Base-by-base conservation (phyloP, 2,888 invertebrate species). In the Drosophila emarginata region DNA sequence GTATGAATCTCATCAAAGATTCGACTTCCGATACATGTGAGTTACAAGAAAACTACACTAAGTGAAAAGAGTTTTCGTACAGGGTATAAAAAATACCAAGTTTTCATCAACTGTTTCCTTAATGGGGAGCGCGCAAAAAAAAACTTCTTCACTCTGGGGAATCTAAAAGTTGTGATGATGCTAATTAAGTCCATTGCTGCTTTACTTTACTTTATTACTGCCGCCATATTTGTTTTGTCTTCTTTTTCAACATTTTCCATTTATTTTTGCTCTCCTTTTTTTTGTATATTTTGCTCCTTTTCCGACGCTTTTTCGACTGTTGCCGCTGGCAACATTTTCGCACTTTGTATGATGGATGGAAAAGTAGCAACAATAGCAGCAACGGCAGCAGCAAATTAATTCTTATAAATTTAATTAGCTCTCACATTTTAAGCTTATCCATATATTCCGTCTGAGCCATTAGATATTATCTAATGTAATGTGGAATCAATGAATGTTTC, bases 351-450 rank as follows among this genome's bases (percentile, higher is more conserved):
- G 45, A 77, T 56, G 67, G 67, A 54, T 36, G 39, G 26, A 11
- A 18, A 45, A 18, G 14, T 2, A 39, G 6, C 39, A 39, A 32
- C 11, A 32, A 11, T 14, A 39, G 32, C 28, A 37, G n/a, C 14
- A 21, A 7, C 7, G 21, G 72, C 14, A 21, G 14, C 7, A 45
- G 72, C 73, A 82, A 88, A 89, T 88, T 84, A 84, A 89, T 89
- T 83, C 62, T 74, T 79, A 79, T 87, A 88, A 88, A 89, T 89
- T 89, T 88, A 89, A 88, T 88, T 88, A 88, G 82, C 74, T 14
- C 11, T 4, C 11, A 11, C 12, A 21, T 21, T 45, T 12, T 45
- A 0, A 14, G 39, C 39, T 39, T 18, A 67, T 67, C 73, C 77
- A 70, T 65, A 28, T 52, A 39, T 39, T 6, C 14, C 5, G 40